These are phyloP conservation scores for Poeciliopsis presidionis DNA, from an alignment of 2,797 vertebrate genomes.

Conservation along the genomic window DNA sequence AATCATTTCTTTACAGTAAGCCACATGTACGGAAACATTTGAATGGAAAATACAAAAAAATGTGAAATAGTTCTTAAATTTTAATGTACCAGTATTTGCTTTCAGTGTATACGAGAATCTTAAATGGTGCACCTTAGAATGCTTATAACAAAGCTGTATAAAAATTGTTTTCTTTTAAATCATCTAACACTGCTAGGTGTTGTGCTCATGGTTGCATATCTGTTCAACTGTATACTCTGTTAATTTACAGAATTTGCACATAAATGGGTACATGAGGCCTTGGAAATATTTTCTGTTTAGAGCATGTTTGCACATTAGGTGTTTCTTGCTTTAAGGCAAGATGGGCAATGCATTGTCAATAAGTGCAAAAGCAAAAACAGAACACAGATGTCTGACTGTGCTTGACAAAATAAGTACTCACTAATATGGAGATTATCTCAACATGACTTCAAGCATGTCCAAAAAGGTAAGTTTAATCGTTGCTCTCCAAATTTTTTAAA, in stretches of 20 bases:
- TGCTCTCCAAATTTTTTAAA: not conserved
- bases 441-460: not conserved
- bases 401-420: not conserved
- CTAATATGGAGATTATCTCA: not conserved
- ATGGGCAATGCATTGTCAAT: slow-evolving; percentile 10
- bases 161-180: not conserved
- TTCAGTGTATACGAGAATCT: not conserved
- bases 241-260: not conserved
- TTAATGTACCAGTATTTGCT: not conserved
- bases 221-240: too few relatives aligned
- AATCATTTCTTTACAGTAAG: not conserved
- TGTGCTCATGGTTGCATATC: slow-evolving; percentile 2
- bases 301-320: too few relatives aligned
- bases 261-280: slow-evolving; percentile 1
- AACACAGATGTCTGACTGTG: not conserved
- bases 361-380: not conserved
- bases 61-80: not conserved
- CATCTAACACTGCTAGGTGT: slow-evolving; percentile 16
- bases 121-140: not conserved
- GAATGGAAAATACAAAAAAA: not conserved
- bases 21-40: not conserved
- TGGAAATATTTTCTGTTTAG: too few relatives aligned
- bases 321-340: slow-evolving; percentile 2
- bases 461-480: not conserved
- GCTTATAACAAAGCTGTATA: not conserved